These are phyloP conservation scores for Drosophila quinaria DNA, from an alignment of 2,888 invertebrate species.

Conservation along the genomic window DNA sequence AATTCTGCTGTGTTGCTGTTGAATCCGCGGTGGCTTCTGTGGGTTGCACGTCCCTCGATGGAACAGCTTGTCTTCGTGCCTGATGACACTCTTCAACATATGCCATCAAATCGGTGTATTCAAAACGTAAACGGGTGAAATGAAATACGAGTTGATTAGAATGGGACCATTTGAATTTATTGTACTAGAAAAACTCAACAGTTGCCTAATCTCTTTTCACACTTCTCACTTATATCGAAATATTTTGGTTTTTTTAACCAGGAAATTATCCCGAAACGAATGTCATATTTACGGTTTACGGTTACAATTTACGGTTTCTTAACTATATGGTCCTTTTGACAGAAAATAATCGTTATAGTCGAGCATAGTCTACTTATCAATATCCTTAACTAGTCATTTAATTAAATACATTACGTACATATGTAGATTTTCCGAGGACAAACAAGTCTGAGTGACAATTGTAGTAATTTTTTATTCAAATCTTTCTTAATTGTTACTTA, in stretches of 20 bases:
- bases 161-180: constrained; percentile 3
- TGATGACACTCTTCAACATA: constrained; percentile 49
- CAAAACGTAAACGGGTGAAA: constrained; percentile 21
- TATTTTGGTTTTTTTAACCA: not conserved
- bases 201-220: constrained; percentile 2
- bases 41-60: constrained; percentile 25
- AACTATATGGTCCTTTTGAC: too few species aligned
- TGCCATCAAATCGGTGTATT: constrained; percentile 41
- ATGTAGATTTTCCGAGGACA: too few species aligned
- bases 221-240: not conserved
- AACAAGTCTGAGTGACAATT: too few species aligned
- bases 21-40: constrained; percentile 51
- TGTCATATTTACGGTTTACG: too few species aligned
- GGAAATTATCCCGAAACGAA: not conserved
- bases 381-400: too few species aligned
- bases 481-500: too few species aligned
- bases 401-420: too few species aligned
- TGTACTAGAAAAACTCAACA: not conserved
- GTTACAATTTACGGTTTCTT: too few species aligned
- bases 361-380: too few species aligned
- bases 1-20: constrained; percentile 10
- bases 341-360: too few species aligned
- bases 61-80: constrained; percentile 28
- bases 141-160: constrained; percentile 1
- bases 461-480: too few species aligned